Evolutionary conservation across 2,797 vertebrate genomes (phyloP), one percentile per base, ranked within the genome.

Genomic region (Eutrigla gurnardus): DNA sequence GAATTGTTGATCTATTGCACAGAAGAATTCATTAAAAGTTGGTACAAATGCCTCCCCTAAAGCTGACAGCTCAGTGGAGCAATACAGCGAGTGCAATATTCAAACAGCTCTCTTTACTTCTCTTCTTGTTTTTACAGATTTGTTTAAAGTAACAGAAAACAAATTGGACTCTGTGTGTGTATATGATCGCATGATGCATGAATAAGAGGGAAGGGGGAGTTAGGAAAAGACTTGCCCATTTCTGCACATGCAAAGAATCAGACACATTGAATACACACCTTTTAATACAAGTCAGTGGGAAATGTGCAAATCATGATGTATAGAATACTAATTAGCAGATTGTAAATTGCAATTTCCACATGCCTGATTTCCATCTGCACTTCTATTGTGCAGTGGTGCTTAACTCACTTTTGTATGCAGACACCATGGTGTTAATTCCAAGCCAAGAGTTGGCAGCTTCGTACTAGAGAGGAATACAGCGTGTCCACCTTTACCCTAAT

Each of bases 21-120:
- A 45, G 45, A 82, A 68, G 49, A 82, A 89, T 90, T 81, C 47
- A 80, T 85, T 84, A 80, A 85, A 83, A 66, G 70, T 82, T 78
- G 53, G 55, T 65, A 63, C 70, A 79, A 80, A 86, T 73, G 65
- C 66, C 55, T 82, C 59, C 58, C 63, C 49, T 65, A 71, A 73
- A 83, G 79, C 82, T 75, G 79, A 82, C 75, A 80, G 80, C 80
- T 85, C 74, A 74, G 68, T 71, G 72, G 67, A 85, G 86, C 81
- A 64, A 60, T 45, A 17, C 67, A 70, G 70, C 58, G 36, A 73
- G 59, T 73, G 57, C 66, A 73, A 70, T 80, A 81, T 78, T 84
- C 75, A 78, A 84, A 78, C 33, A 52, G 42, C 71, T 55, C 70
- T 67, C 62, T 82, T 78, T 75, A 71, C 68, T 84, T 75, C 70